Evolutionary conservation across 2,888 invertebrate species (phyloP).

Genomic region (Polydrusus tereticollis): DNA sequence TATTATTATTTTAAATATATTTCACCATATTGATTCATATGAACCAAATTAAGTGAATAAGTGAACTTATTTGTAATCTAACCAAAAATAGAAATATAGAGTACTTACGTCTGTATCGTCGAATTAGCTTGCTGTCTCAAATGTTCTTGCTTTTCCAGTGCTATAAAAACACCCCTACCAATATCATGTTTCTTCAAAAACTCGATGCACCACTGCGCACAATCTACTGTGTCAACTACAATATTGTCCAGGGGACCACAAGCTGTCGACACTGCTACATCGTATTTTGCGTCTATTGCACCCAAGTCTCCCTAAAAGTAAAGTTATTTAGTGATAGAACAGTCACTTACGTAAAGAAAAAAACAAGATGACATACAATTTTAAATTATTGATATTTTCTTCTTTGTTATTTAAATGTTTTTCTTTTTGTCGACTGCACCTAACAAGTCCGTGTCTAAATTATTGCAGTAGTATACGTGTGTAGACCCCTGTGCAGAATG

Average conservation of each 20-base stretch:
- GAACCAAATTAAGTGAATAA: too few relatives aligned
- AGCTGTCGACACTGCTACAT: slow-evolving; percentile 95
- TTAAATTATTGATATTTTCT: too few relatives aligned
- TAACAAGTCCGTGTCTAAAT: too few relatives aligned
- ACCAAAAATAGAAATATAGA: background rate
- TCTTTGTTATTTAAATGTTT: too few relatives aligned
- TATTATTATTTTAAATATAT: too few relatives aligned
- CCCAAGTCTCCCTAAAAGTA: slow-evolving; percentile 89
- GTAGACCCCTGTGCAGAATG: too few relatives aligned
- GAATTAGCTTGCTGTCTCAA: slow-evolving; percentile 66
- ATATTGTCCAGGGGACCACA: slow-evolving; percentile 92
- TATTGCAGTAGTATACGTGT: too few relatives aligned
- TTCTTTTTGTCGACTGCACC: too few relatives aligned
- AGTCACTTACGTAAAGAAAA: too few relatives aligned
- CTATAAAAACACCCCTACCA: slow-evolving; percentile 90
- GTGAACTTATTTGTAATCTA: too few relatives aligned
- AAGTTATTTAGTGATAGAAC: slow-evolving; percentile 33
- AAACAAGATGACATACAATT: too few relatives aligned
- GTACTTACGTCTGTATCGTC: slow-evolving; percentile 70
- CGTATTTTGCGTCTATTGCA: slow-evolving; percentile 91
- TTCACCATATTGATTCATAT: too few relatives aligned
- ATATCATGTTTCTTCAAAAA: slow-evolving; percentile 82
- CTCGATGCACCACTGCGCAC: slow-evolving; percentile 87
- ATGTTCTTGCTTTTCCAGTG: slow-evolving; percentile 86
- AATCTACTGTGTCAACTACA: slow-evolving; percentile 89